Conservation (phyloP, 2,888 invertebrate genomes). For the Heliothis peltigera region DNA sequence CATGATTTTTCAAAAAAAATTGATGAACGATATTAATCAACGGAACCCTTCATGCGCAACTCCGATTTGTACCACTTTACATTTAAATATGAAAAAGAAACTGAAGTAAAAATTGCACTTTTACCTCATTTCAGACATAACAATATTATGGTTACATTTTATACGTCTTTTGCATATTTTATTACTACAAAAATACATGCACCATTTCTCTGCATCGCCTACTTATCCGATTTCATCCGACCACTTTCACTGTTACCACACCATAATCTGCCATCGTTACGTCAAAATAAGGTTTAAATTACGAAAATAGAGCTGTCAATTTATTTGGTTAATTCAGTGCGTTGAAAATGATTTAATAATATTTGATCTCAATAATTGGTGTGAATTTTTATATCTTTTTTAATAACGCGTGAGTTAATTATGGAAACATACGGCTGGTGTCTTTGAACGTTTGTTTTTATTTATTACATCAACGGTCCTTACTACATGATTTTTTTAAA, state of each 20-base stretch:
- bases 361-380: neutral
- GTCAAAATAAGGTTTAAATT: slow-evolving; percentile 13
- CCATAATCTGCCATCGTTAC: neutral
- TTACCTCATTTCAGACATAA: neutral
- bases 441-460: neutral
- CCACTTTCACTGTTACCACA: slow-evolving; percentile 19
- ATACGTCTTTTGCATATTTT: neutral
- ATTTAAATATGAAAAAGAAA: neutral
- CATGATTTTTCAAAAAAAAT: no score
- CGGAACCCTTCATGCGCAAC: no score
- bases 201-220: neutral
- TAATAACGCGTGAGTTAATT: neutral
- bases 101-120: neutral
- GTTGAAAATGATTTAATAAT: neutral
- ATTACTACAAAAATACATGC: slow-evolving; percentile 2
- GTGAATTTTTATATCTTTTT: neutral
- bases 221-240: slow-evolving; percentile 2
- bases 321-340: slow-evolving; percentile 6
- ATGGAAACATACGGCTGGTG: slow-evolving; percentile 29
- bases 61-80: no score
- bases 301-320: no score
- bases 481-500: no score
- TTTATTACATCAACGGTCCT: neutral
- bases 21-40: no score
- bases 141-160: neutral